Evolutionary conservation across 2,113 vertebrate genomes (phyloP).

Genomic region (Rhea pennata): DNA sequence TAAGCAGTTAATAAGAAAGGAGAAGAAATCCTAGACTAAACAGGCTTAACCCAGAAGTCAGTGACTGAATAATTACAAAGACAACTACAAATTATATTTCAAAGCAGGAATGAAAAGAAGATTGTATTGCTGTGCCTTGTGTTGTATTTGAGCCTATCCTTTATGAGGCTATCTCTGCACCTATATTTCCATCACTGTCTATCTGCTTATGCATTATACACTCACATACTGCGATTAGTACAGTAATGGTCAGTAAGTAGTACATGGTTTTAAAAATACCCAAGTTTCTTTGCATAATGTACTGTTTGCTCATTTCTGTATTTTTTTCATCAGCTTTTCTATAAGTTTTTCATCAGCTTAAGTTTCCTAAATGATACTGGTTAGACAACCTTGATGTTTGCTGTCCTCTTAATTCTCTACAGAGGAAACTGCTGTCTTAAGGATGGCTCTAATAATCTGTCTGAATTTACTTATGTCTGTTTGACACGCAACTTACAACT

Average conservation of each 20-base stretch:
- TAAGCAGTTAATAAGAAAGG: not conserved
- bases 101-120: not conserved
- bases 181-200: not conserved
- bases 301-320: not conserved
- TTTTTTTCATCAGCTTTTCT: not conserved
- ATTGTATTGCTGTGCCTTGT: not conserved
- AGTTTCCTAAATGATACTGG: not conserved
- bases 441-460: not conserved
- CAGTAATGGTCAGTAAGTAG: not conserved
- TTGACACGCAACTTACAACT: not conserved
- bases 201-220: not conserved
- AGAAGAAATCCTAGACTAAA: not conserved
- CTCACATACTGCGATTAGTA: not conserved
- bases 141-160: not conserved
- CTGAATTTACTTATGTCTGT: not conserved
- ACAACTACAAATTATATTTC: constrained; percentile 9
- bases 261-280: not conserved
- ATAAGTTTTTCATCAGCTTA: not conserved
- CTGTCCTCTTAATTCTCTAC: not conserved
- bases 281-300: not conserved
- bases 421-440: not conserved
- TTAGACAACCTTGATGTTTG: not conserved
- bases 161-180: not conserved
- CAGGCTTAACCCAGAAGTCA: not conserved
- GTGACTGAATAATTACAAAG: not conserved